Conservation (phyloP, 2,113 vertebrate species). For the Felis chaus region DNA sequence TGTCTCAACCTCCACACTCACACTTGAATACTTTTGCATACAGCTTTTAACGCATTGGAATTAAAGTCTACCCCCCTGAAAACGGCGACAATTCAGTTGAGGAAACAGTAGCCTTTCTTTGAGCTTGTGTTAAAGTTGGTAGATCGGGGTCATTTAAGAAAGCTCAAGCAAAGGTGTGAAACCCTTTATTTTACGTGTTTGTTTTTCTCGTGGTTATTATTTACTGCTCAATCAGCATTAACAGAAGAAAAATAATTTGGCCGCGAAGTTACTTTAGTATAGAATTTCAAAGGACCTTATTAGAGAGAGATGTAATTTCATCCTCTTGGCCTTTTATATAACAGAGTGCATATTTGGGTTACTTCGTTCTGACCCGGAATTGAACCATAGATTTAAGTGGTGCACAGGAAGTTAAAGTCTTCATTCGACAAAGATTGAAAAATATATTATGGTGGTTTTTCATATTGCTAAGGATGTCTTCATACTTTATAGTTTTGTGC, state of each 20-base stretch:
- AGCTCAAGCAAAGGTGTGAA: constrained; percentile 39
- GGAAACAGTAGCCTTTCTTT: constrained; percentile 34
- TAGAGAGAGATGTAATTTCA: constrained; percentile 97
- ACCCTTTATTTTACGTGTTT: constrained; percentile 66
- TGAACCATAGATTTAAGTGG: constrained; percentile 89
- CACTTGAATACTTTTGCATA: not conserved
- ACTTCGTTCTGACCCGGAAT: constrained; percentile 88
- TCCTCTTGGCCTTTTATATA: constrained; percentile 85
- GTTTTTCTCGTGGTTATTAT: constrained; percentile 83
- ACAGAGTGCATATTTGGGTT: constrained; percentile 85
- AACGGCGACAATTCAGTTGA: not conserved
- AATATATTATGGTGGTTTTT: constrained; percentile 14
- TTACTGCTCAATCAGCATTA: constrained; percentile 90
- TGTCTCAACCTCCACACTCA: not conserved
- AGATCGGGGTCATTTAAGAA: not conserved
- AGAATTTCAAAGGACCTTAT: constrained; percentile 93
- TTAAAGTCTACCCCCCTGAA: not conserved
- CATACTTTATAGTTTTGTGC: not conserved
- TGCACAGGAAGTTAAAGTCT: constrained; percentile 75
- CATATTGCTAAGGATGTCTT: not conserved
- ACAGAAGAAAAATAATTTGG: constrained; percentile 91
- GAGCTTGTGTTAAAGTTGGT: not conserved
- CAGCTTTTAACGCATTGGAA: not conserved
- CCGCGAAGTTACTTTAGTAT: constrained; percentile 85
- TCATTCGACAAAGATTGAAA: constrained; percentile 59